phyloP scores from a whole-genome alignment of 2,888 invertebrate genomes.

The Melitaea athalia region DNA sequence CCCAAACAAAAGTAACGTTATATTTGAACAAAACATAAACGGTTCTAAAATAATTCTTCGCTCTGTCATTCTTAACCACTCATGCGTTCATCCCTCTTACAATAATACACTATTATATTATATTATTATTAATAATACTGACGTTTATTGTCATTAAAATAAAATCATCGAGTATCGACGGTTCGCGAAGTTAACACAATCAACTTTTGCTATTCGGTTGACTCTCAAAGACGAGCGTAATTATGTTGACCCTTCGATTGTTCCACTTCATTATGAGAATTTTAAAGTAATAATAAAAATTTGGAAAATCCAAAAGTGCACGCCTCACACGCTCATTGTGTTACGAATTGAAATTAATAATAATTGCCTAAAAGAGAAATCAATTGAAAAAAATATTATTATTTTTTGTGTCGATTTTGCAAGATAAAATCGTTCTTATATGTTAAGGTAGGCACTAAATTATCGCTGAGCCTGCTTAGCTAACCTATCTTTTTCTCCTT shows the following conservation, averaged over 20 bases:
- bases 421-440: no score
- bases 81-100: slow-evolving; percentile 76
- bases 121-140: slow-evolving; percentile 71
- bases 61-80: slow-evolving; percentile 73
- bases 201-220: slow-evolving; percentile 78
- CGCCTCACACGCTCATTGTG: no score
- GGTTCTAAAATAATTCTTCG: slow-evolving; percentile 45
- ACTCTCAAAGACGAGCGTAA: slow-evolving; percentile 73
- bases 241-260: slow-evolving; percentile 75
- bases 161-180: slow-evolving; percentile 71
- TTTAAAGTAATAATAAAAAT: slow-evolving; percentile 37
- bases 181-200: slow-evolving; percentile 77
- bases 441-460: no score
- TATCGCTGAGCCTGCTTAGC: no score
- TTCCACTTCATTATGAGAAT: slow-evolving; percentile 57
- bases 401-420: no score
- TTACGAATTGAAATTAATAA: no score
- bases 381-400: no score
- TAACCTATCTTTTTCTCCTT: no score
- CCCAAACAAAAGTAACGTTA: slow-evolving; percentile 45
- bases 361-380: no score
- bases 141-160: slow-evolving; percentile 71
- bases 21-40: slow-evolving; percentile 42
- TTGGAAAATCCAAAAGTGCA: no score
- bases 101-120: slow-evolving; percentile 70